A percentile compares a stretch with the other conserved stretches of the same genome.
Conservation (phyloP, 2,797 vertebrate species). For the Propithecus deckenii region DNA sequence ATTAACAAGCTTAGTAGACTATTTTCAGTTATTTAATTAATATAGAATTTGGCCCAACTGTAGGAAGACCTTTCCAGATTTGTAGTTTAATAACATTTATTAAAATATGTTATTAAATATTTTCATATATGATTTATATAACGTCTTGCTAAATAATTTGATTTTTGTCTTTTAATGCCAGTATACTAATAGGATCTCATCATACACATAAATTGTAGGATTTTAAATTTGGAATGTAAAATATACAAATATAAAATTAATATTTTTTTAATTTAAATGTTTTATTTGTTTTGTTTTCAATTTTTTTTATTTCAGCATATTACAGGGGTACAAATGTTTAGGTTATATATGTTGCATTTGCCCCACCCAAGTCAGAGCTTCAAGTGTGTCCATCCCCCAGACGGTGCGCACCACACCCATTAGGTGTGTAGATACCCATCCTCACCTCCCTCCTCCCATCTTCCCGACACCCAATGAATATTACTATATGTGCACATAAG, state of each 20-base stretch:
- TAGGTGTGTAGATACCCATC: too few relatives aligned
- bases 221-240: neutral
- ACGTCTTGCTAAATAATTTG: slow-evolving; percentile 10
- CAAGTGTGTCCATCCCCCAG: too few relatives aligned
- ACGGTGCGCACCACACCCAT: too few relatives aligned
- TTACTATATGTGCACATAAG: too few relatives aligned
- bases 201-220: neutral
- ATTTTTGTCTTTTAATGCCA: neutral
- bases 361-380: too few relatives aligned
- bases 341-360: too few relatives aligned
- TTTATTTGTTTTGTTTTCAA: too few relatives aligned
- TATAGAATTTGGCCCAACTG: neutral
- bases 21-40: neutral
- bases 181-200: neutral
- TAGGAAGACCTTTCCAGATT: neutral
- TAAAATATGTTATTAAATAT: neutral
- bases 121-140: neutral
- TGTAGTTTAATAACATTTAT: neutral
- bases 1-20: neutral
- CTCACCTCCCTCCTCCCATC: too few relatives aligned
- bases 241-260: neutral
- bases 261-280: neutral
- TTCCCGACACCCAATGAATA: too few relatives aligned
- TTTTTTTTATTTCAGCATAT: too few relatives aligned
- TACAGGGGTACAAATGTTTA: too few relatives aligned